Evolutionary conservation across 2,113 vertebrate genomes (phyloP).

Genomic region (Notiomystis cincta): DNA sequence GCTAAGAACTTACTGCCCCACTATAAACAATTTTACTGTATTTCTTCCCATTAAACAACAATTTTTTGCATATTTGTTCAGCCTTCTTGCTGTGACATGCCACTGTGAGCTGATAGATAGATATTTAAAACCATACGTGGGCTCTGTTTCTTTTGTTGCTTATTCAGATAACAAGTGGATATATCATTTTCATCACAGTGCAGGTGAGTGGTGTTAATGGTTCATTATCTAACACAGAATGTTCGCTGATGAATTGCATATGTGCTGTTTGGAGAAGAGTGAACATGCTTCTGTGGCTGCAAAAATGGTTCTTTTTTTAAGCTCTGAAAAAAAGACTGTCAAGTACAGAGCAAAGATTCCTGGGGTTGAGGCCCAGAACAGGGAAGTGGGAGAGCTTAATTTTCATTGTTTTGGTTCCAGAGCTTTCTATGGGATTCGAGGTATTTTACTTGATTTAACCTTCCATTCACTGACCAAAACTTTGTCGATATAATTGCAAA

Average conservation of each 20-base stretch:
- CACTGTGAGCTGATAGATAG: slow-evolving; percentile 60
- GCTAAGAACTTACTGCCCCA: slow-evolving; percentile 52
- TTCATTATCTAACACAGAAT: slow-evolving; percentile 43
- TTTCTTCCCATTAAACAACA: slow-evolving; percentile 65
- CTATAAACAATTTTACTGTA: slow-evolving; percentile 71
- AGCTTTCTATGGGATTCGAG: not conserved
- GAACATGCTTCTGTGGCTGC: not conserved
- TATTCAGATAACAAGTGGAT: slow-evolving; percentile 45
- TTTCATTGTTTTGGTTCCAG: not conserved
- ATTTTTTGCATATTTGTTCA: slow-evolving; percentile 72
- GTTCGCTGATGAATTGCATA: slow-evolving; percentile 47
- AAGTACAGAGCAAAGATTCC: not conserved
- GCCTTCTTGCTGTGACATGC: slow-evolving; percentile 60
- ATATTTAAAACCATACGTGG: slow-evolving; percentile 58
- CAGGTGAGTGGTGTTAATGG: slow-evolving; percentile 61
- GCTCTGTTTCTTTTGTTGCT: slow-evolving; percentile 47
- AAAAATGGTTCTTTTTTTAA: not conserved
- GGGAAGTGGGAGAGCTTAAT: not conserved
- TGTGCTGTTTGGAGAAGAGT: not conserved
- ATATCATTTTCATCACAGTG: slow-evolving; percentile 29
- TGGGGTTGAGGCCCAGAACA: not conserved
- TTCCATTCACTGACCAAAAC: not conserved
- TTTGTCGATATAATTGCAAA: not conserved
- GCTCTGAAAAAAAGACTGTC: not conserved
- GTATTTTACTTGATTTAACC: not conserved